These are phyloP conservation scores for Carollia perspicillata DNA, from an alignment of 2,113 vertebrate genomes.

Conservation along the genomic window DNA sequence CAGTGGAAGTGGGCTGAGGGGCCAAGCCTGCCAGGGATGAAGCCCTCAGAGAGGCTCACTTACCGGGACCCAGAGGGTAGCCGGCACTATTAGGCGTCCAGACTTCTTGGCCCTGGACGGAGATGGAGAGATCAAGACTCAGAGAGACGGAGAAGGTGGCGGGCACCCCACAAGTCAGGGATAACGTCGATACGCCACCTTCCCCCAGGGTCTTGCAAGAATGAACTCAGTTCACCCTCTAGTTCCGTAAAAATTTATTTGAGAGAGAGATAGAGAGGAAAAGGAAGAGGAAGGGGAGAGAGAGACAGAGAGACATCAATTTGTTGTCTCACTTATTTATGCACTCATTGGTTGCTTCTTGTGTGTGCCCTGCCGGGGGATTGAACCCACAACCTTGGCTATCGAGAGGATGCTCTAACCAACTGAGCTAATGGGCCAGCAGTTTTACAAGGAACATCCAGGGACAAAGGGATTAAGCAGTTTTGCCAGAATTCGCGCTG, in stretches of 20 bases:
- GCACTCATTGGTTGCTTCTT: too few relatives aligned
- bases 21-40: too few relatives aligned
- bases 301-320: too few relatives aligned
- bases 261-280: too few relatives aligned
- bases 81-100: conserved; percentile 17
- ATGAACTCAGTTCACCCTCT: not conserved
- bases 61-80: not conserved
- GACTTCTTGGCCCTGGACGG: not conserved
- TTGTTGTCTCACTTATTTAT: too few relatives aligned
- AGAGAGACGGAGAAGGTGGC: not conserved
- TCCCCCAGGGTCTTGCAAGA: not conserved
- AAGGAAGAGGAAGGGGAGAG: too few relatives aligned
- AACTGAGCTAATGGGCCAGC: too few relatives aligned
- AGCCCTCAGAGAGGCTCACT: not conserved
- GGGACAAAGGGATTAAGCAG: not conserved
- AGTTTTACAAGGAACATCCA: not conserved
- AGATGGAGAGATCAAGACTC: not conserved
- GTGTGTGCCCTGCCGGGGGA: too few relatives aligned
- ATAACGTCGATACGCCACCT: fast-evolving
- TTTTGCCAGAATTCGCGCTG: not conserved
- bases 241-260: too few relatives aligned
- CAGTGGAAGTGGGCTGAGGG: not conserved
- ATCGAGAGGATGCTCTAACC: too few relatives aligned
- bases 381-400: too few relatives aligned
- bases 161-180: not conserved